Conservation (phyloP, 2,113 vertebrate species). For the Vulpes ferrilata region DNA sequence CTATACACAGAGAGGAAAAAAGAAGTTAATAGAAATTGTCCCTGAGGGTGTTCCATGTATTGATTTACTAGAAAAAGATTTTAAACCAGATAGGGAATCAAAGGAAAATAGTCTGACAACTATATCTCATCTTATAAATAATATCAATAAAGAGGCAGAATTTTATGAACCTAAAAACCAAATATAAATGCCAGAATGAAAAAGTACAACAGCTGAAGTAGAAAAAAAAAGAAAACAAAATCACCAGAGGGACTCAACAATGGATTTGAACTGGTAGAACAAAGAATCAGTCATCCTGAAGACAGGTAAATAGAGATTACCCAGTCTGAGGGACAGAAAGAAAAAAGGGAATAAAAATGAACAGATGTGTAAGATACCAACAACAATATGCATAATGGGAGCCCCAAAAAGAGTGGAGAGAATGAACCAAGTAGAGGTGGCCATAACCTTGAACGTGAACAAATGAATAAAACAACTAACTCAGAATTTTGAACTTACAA, state of each 20-base stretch:
- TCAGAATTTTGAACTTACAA: neutral
- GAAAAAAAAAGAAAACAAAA: neutral
- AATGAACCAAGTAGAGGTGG: neutral
- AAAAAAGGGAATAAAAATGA: neutral
- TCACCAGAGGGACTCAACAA: neutral
- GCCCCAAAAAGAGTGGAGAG: neutral
- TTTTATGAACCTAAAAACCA: neutral
- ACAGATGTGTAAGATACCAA: neutral
- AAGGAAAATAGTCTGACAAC: neutral
- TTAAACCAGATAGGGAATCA: neutral
- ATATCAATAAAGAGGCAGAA: neutral
- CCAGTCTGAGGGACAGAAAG: neutral
- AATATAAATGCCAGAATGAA: neutral
- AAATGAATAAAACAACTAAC: neutral
- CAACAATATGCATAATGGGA: neutral
- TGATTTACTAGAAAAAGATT: neutral
- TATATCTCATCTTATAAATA: neutral
- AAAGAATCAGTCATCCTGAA: neutral
- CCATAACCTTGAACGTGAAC: neutral
- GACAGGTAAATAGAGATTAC: neutral
- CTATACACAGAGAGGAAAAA: neutral
- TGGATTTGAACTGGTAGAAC: neutral
- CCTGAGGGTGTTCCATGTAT: neutral
- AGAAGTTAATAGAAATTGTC: neutral
- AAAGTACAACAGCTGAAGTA: neutral